Evolutionary conservation across 2,797 vertebrate species (phyloP).

Genomic region (Smutsia gigantea): DNA sequence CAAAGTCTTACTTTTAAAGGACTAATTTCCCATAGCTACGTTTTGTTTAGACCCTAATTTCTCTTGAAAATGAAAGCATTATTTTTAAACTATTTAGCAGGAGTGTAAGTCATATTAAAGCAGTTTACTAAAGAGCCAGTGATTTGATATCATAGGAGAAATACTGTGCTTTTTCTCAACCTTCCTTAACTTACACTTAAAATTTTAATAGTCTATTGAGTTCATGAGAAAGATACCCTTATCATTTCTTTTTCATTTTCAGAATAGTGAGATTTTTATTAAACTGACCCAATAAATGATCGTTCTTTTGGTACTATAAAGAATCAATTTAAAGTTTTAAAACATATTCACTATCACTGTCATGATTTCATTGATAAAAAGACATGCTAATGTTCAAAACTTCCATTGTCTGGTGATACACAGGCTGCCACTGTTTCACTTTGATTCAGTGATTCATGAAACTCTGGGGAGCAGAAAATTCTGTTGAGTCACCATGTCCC

Average conservation of each 20-base stretch:
- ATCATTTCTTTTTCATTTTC: slow-evolving; percentile 52
- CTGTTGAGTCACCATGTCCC: slow-evolving; percentile 31
- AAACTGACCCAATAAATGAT: slow-evolving; percentile 54
- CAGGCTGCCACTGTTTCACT: neutral
- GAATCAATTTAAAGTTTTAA: slow-evolving; percentile 67
- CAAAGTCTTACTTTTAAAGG: slow-evolving; percentile 4
- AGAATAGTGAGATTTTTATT: slow-evolving; percentile 59
- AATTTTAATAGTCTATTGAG: slow-evolving; percentile 14
- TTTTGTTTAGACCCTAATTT: slow-evolving; percentile 29
- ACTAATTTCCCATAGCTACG: neutral
- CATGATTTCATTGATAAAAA: slow-evolving; percentile 23
- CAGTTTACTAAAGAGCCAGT: neutral
- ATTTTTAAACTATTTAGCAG: neutral
- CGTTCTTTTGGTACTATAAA: slow-evolving; percentile 20
- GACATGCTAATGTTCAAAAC: slow-evolving; percentile 1
- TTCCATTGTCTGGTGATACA: neutral
- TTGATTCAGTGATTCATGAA: slow-evolving; percentile 47
- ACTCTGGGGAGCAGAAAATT: slow-evolving; percentile 27
- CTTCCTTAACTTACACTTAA: neutral
- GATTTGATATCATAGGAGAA: neutral
- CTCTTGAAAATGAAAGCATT: slow-evolving; percentile 5
- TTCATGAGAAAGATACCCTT: slow-evolving; percentile 28
- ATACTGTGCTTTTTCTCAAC: neutral
- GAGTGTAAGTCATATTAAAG: neutral
- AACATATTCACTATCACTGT: slow-evolving; percentile 18